Evolutionary conservation across 1,140 invertebrate genomes (phyloP), one percentile per base, ranked within the genome.

Genomic region (Laupala kohalensis): DNA sequence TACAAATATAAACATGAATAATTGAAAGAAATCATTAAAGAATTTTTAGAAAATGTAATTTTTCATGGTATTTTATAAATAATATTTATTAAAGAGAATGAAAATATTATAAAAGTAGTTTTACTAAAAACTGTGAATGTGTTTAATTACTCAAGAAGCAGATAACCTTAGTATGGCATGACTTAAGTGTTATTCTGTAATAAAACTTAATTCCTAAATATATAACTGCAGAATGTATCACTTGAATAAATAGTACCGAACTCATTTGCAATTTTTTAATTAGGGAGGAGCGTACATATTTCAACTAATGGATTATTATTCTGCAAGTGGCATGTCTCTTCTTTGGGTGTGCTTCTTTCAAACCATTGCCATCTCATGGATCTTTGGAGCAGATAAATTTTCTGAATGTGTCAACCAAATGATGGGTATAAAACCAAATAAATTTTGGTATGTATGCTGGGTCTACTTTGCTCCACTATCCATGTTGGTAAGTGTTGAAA

Each of bases 251-350:
- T n/a, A n/a, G n/a, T n/a, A n/a, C 19, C 5, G n/a, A 5, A 4
- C 5, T 64, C 63, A 6, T 24, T 23, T n/a, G n/a, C 64, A 64
- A 64, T 23, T 64, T n/a, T 64, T 64, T n/a, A 9, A 24, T n/a
- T 75, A 87, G 88, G 88, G 88, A 25, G 88, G 89, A 72, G 87
- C 88, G 78, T 90, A 88, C 75, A 84, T 89, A 73, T 90, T 90
- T 77, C 88, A 90, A 80, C 75, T 90, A 71, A 88, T 90, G 83
- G 89, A 90, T 76, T 88, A 86, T 76, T 90, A 90, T 76, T 88
- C 88, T 12, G 88, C 87, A 15, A 86, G 86, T 73, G 88, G 89
- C 26, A 86, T 90, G 80, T 85, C 88, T 27, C 80, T 90, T 30
- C 77, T 90, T 3, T 88, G 87, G 83, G 86, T 88, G 3, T 87